A percentile compares a stretch with the other conserved stretches of the same genome.
phyloP scores from a whole-genome alignment of 2,888 invertebrate species.

The Sarcophaga carnaria region DNA sequence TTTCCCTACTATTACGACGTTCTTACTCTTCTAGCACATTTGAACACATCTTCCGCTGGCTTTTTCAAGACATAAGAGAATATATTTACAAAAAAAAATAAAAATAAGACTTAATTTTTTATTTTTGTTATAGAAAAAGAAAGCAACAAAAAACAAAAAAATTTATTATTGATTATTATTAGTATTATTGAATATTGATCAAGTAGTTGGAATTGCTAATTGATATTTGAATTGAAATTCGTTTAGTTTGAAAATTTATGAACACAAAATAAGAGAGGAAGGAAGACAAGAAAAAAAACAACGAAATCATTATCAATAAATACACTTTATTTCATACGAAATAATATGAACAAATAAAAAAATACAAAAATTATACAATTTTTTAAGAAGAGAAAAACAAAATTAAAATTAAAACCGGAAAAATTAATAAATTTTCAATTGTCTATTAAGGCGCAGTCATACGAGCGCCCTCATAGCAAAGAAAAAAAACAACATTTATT shows the following conservation, averaged over 20 bases:
- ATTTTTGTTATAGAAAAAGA: not conserved
- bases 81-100: too few relatives aligned
- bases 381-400: not conserved
- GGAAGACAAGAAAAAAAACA: not conserved
- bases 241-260: slow-evolving; percentile 30
- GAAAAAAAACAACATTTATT: slow-evolving; percentile 57
- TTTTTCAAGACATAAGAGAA: too few relatives aligned
- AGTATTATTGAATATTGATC: slow-evolving; percentile 70
- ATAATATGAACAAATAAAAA: slow-evolving; percentile 24
- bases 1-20: too few relatives aligned
- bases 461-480: slow-evolving; percentile 19
- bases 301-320: not conserved
- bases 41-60: too few relatives aligned
- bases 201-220: slow-evolving; percentile 70
- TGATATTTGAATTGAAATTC: slow-evolving; percentile 69
- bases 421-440: slow-evolving; percentile 70
- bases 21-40: too few relatives aligned
- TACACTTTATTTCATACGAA: slow-evolving; percentile 19
- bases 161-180: slow-evolving; percentile 67
- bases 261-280: too few relatives aligned
- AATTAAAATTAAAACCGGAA: slow-evolving; percentile 68
- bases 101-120: too few relatives aligned
- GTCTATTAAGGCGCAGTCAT: slow-evolving; percentile 58
- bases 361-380: not conserved
- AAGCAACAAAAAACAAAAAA: not conserved